Conservation (phyloP, 2,888 invertebrate genomes). For the Drosophila histrio region DNA sequence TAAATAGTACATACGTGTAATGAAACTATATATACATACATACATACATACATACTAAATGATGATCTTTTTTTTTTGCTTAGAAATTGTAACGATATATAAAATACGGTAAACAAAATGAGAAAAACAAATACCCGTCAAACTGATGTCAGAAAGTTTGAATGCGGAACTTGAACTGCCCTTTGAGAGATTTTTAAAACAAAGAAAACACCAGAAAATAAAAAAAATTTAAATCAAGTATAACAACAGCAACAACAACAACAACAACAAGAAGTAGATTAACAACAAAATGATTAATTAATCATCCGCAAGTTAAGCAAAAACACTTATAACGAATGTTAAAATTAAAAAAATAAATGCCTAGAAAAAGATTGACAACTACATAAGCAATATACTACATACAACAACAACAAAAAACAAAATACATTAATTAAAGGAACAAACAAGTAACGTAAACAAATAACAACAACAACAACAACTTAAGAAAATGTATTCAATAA, state of each 20-base stretch:
- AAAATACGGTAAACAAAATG: slow-evolving; percentile 1
- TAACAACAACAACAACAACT: slow-evolving; percentile 24
- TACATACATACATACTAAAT: slow-evolving; percentile 13
- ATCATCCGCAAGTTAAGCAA: slow-evolving; percentile 2
- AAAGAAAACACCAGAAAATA: not conserved
- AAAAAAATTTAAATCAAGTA: too few species aligned
- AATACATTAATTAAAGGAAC: slow-evolving; percentile 51
- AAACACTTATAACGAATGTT: not conserved
- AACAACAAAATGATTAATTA: slow-evolving; percentile 1
- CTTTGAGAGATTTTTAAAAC: slow-evolving; percentile 74
- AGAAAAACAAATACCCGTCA: slow-evolving; percentile 21
- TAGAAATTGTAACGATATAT: slow-evolving; percentile 38
- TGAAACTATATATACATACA: slow-evolving; percentile 26
- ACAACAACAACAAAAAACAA: too few species aligned
- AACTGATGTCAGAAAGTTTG: slow-evolving; percentile 56
- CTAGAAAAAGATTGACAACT: slow-evolving; percentile 26
- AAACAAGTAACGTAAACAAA: slow-evolving; percentile 24
- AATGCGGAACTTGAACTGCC: slow-evolving; percentile 73
- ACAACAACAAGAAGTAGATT: slow-evolving; percentile 14
- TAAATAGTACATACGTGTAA: slow-evolving; percentile 30
- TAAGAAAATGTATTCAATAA: slow-evolving; percentile 54
- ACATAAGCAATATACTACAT: slow-evolving; percentile 60
- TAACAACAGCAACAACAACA: slow-evolving; percentile 22
- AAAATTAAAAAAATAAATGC: slow-evolving; percentile 23
- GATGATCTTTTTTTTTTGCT: slow-evolving; percentile 48